These are phyloP conservation scores for Chloebia gouldiae DNA, from an alignment of 2,113 vertebrate genomes.

Conservation along the genomic window DNA sequence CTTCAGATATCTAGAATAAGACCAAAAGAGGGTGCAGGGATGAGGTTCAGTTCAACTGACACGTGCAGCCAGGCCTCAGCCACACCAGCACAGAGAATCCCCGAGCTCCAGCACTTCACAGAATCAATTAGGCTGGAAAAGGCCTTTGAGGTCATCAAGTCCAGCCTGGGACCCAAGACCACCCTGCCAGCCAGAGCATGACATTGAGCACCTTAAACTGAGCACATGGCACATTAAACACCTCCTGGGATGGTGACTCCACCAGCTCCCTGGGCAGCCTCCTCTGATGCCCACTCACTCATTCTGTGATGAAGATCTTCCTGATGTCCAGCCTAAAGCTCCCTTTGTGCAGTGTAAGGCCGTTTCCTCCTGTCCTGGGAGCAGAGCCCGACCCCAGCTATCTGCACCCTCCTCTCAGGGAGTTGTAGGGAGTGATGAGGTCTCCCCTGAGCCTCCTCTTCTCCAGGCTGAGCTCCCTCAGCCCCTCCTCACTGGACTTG, in stretches of 20 bases:
- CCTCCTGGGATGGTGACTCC: rapidly evolving
- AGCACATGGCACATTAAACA: too few relatives aligned
- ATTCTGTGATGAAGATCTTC: background rate
- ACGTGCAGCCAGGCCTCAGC: background rate
- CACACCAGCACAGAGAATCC: background rate
- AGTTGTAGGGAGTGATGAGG: rapidly evolving
- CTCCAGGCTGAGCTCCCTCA: background rate
- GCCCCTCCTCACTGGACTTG: rapidly evolving
- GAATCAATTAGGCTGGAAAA: background rate
- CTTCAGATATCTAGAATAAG: background rate
- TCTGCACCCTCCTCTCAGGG: background rate
- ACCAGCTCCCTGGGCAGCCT: background rate
- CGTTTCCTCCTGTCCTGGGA: background rate
- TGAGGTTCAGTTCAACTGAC: background rate
- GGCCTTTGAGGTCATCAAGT: background rate
- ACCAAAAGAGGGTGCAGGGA: background rate
- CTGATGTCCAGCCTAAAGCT: background rate
- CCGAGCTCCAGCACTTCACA: background rate
- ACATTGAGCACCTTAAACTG: background rate
- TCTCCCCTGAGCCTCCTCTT: background rate
- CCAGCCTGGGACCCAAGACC: background rate
- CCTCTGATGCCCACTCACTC: rapidly evolving
- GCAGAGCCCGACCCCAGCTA: rapidly evolving
- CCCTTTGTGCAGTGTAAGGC: background rate
- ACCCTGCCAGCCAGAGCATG: background rate